Base-by-base conservation (phyloP, 2,797 vertebrate species). In the Gadopsis marmoratus region DNA sequence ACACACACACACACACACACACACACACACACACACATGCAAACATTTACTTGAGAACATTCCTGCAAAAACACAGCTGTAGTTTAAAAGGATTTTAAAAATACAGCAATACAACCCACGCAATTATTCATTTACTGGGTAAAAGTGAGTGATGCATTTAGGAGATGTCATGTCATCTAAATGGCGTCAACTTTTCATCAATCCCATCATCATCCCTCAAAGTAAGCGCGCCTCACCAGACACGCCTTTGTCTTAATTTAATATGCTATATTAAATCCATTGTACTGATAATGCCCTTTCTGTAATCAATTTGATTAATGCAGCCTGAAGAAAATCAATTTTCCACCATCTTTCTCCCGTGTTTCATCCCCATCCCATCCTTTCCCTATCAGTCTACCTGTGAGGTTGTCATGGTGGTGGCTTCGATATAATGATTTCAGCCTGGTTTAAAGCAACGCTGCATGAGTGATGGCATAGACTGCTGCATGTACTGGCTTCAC, bases 281-380 rank as follows among this genome's bases (percentile, higher is more conserved):
- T 91, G 88, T 93, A 94, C 90, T 90, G 82, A 89, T 90, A 90
- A 91, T 85, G 90, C 85, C 88, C 80, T 88, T 89, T 94, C 88
- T 91, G 74, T 90, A 85, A 79, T 89, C 83, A 86, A 87, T 91
- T 82, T 94, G 93, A 95, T 94, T 92, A 91, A 93, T 95, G 86
- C 83, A 78, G 84, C 85, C 76, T 6, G 17, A 83, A 87, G 85
- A 86, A 92, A 94, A 94, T 93, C 91, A 72, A 92, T 94, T 92
- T 92, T 79, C 86, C 78, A 82, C 85, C 83, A 80, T 89, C 78
- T 84, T 74, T 88, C 67, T 84, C 45, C 71, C 54, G 68, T 71
- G 78, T 87, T 91, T 81, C 71, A 80, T 81, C 62, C 60, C 60
- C 39, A 76, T 81, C 80, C 84, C 48, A 45, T 73, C 47, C 61